phyloP scores from a whole-genome alignment of 2,113 vertebrate genomes.

The Psephotus haematonotus region DNA sequence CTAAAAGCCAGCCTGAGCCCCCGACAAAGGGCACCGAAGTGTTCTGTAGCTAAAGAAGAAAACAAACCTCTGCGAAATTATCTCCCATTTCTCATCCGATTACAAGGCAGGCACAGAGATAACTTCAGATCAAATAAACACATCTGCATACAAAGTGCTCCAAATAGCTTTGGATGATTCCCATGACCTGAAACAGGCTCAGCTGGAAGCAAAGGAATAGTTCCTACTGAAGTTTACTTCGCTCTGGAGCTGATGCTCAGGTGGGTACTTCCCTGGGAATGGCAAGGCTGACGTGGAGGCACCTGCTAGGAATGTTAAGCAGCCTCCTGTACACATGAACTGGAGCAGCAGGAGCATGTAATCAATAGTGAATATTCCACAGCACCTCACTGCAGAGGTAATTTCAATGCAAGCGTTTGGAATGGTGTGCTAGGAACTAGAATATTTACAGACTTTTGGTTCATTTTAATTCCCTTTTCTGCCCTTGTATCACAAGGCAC shows the following conservation, averaged over 20 bases:
- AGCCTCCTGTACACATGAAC: neutral
- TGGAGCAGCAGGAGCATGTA: neutral
- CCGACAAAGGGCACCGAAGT: neutral
- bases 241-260: constrained; percentile 8
- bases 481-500: neutral
- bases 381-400: neutral
- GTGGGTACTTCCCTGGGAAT: neutral
- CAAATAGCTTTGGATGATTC: neutral
- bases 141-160: constrained; percentile 37
- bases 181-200: neutral
- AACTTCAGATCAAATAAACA: constrained; percentile 31
- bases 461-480: neutral
- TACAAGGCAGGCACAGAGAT: neutral
- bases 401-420: neutral
- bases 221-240: constrained; percentile 29
- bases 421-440: neutral
- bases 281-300: neutral
- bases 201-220: neutral
- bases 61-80: neutral
- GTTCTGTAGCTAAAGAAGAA: neutral
- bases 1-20: neutral
- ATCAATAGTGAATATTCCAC: constrained; percentile 14
- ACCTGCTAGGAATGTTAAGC: constrained; percentile 4
- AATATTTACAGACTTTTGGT: neutral
- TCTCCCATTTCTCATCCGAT: neutral